These are phyloP conservation scores for Dipus sagitta DNA, from an alignment of 2,797 vertebrate species.

Conservation along the genomic window DNA sequence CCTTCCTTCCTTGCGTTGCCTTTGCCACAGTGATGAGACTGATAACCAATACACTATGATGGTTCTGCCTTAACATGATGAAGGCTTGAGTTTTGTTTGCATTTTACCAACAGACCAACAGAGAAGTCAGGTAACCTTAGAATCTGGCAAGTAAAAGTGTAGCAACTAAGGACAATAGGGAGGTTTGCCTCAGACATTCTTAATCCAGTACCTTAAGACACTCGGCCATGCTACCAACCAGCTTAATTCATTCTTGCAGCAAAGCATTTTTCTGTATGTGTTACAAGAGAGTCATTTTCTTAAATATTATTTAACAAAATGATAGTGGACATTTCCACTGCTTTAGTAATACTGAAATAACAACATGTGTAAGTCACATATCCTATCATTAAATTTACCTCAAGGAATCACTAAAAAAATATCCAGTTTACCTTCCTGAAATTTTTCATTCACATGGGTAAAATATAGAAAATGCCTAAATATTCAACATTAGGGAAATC, in stretches of 20 bases:
- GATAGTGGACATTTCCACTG: neutral
- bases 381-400: slow-evolving; percentile 38
- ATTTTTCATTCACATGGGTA: slow-evolving; percentile 40
- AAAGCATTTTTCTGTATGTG: neutral
- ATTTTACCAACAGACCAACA: neutral
- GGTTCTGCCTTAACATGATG: neutral
- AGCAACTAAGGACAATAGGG: neutral
- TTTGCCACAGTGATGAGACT: neutral
- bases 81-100: neutral
- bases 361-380: neutral
- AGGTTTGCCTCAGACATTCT: slow-evolving; percentile 24
- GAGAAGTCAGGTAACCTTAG: slow-evolving; percentile 37
- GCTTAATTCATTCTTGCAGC: slow-evolving; percentile 18
- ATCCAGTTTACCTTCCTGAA: neutral
- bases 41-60: neutral
- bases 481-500: slow-evolving; percentile 30
- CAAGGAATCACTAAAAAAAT: neutral
- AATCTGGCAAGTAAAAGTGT: slow-evolving; percentile 1
- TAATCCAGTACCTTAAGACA: neutral
- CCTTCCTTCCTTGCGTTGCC: no score
- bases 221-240: no score
- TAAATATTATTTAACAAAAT: slow-evolving; percentile 20
- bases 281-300: neutral
- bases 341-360: neutral
- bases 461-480: slow-evolving; percentile 44